Base-by-base conservation (phyloP, 1,140 invertebrate genomes). In the Stegodyphus mimosarum region DNA sequence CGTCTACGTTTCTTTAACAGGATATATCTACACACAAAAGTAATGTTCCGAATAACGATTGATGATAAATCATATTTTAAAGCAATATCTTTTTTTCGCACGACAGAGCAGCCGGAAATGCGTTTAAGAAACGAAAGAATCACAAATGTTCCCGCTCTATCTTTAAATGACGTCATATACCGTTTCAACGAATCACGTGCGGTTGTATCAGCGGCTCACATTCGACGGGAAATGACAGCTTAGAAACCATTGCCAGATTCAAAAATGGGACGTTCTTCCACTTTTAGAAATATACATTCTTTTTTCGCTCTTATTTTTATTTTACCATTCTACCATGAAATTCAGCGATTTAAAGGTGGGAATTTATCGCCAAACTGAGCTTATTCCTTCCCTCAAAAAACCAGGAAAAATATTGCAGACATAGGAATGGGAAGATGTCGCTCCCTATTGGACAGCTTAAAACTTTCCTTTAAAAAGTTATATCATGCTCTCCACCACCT, bases 181-280 rank as follows among this genome's bases (percentile, higher is more conserved):
- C 33, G 33, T 33, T 33, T 33, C 33, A 33, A 33, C 33, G 33
- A 33, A 67, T 18, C 66, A n/a, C 17, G 66, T 67, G 13, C 17
- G 10, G 7, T 7, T 18, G 13, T n/a, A 67, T n/a, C 17, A 15
- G 17, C 66, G 17, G 13, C 66, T 17, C 17, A 10, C 13, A 71
- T 11, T 71, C 9, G 33, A 33, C 33, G 33, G 33, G 33, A 33
- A 33, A 33, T 33, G 66, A 17, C 66, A 67, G 66, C 66, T 67
- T 67, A 67, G 17, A 18, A 17, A 67, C 17, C 17, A 67, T 67
- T 67, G 66, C 66, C 66, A 67, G 66, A 67, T 67, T 67, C 33
- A 67, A 67, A 60, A 67, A 67, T 18, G 66, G 6, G 50, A 71
- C 15, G 33, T 7, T 6, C 49, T 71, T 50, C 33, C 33, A 71